phyloP scores from a whole-genome alignment of 2,797 vertebrate species.

The Poecilia gillii region DNA sequence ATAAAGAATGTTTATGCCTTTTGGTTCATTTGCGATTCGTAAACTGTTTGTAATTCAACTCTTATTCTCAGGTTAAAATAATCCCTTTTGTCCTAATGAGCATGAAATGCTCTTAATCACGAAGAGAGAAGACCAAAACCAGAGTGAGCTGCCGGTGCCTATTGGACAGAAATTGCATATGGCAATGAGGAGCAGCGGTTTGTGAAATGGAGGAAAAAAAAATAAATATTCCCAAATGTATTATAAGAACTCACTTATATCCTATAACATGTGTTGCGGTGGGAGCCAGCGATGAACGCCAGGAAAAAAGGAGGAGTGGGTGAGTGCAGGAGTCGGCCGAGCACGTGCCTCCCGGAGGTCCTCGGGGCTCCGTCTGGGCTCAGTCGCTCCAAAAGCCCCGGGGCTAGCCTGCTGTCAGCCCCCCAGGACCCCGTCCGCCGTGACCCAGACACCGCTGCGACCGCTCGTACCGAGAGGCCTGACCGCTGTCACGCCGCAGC shows the following conservation, averaged over 20 bases:
- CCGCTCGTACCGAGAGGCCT: slow-evolving; percentile 71
- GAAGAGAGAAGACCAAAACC: slow-evolving; percentile 27
- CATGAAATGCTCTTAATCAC: slow-evolving; percentile 22
- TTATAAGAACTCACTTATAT: slow-evolving; percentile 85
- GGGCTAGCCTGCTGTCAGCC: slow-evolving; percentile 61
- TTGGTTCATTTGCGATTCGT: slow-evolving; percentile 15
- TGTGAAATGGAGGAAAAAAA: slow-evolving; percentile 73
- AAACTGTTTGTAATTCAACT: background rate
- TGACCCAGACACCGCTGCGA: slow-evolving; percentile 73
- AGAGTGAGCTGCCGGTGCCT: slow-evolving; percentile 53
- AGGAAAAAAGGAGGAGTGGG: slow-evolving; percentile 80
- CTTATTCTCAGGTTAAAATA: background rate
- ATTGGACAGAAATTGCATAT: slow-evolving; percentile 68
- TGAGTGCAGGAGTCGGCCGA: slow-evolving; percentile 71
- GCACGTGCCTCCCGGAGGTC: slow-evolving; percentile 75
- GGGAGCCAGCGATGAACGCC: slow-evolving; percentile 65
- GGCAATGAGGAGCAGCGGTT: slow-evolving; percentile 80
- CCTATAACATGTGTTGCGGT: slow-evolving; percentile 87
- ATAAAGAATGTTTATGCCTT: background rate
- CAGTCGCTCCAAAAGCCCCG: slow-evolving; percentile 47
- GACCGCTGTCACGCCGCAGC: slow-evolving; percentile 73
- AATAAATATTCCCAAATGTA: slow-evolving; percentile 79
- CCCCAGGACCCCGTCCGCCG: slow-evolving; percentile 59
- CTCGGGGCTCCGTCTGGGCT: slow-evolving; percentile 75
- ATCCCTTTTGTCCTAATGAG: slow-evolving; percentile 5